Conservation (phyloP, 2,888 invertebrate genomes). For the Anaspis maculata region DNA sequence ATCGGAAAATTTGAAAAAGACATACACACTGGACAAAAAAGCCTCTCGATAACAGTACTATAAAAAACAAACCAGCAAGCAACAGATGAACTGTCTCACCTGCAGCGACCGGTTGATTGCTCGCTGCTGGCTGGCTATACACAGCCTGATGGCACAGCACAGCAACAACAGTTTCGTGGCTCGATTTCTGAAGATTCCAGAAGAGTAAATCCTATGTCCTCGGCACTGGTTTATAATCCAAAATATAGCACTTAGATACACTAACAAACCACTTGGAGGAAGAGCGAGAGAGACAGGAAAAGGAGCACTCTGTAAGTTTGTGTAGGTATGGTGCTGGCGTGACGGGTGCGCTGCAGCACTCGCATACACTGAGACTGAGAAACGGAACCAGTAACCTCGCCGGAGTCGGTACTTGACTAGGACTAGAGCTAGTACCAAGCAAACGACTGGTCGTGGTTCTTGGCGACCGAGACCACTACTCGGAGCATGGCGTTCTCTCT, state of each 20-base stretch:
- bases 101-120: constrained; percentile 30
- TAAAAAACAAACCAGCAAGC: constrained; percentile 27
- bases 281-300: no score
- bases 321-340: no score
- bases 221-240: no score
- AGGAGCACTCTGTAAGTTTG: no score
- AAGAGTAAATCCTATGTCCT: no score
- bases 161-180: constrained; percentile 3
- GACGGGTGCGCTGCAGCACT: no score
- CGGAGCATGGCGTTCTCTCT: no score
- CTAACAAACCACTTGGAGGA: constrained; percentile 1
- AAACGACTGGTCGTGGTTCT: constrained; percentile 18
- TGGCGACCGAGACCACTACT: constrained; percentile 17
- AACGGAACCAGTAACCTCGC: constrained; percentile 2
- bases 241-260: no score
- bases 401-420: constrained; percentile 22
- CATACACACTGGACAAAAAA: no score
- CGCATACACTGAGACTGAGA: no score
- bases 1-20: no score
- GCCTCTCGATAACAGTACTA: constrained; percentile 29
- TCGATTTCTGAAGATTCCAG: no score
- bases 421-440: constrained; percentile 13
- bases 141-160: constrained; percentile 1
- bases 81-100: constrained; percentile 30
- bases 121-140: constrained; percentile 11